A percentile compares a stretch with the other conserved stretches of the same genome.
Evolutionary conservation across 2,888 invertebrate genomes (phyloP).

Genomic region (Sipunculus nudus): DNA sequence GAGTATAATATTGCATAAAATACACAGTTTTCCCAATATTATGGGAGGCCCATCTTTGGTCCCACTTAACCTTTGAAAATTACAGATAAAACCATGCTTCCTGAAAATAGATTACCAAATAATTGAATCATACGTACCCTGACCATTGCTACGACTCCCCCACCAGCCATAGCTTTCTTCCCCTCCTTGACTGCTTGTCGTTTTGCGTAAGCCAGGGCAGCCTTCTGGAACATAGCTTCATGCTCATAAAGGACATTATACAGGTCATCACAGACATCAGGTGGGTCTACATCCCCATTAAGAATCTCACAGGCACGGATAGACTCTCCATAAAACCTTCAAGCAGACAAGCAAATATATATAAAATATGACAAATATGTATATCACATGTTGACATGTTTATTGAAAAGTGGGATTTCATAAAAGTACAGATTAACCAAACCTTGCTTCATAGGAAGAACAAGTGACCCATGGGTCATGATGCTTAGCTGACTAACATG

Average conservation of each 20-base stretch:
- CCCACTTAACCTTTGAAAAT: no score
- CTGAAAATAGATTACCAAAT: no score
- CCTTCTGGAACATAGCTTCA: constrained; percentile 46
- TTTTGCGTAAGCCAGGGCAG: constrained; percentile 48
- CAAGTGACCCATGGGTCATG: no score
- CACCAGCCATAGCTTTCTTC: not conserved
- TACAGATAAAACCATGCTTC: no score
- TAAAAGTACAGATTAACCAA: no score
- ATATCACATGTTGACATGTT: not conserved
- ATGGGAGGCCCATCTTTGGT: no score
- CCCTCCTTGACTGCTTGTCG: constrained; percentile 22
- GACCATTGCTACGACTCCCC: constrained; percentile 5
- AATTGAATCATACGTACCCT: no score
- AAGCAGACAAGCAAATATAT: not conserved
- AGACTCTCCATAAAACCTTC: constrained; percentile 55
- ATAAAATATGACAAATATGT: not conserved
- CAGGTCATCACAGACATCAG: constrained; percentile 50
- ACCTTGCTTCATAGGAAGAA: no score
- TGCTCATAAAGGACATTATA: constrained; percentile 56
- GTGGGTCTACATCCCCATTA: constrained; percentile 49
- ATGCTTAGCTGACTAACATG: no score
- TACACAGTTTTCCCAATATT: no score
- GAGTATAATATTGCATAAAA: no score
- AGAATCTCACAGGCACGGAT: constrained; percentile 56
- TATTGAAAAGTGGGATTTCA: not conserved